Conservation (phyloP, 2,797 vertebrate genomes). For the Gymnoscopelus microlampas region DNA sequence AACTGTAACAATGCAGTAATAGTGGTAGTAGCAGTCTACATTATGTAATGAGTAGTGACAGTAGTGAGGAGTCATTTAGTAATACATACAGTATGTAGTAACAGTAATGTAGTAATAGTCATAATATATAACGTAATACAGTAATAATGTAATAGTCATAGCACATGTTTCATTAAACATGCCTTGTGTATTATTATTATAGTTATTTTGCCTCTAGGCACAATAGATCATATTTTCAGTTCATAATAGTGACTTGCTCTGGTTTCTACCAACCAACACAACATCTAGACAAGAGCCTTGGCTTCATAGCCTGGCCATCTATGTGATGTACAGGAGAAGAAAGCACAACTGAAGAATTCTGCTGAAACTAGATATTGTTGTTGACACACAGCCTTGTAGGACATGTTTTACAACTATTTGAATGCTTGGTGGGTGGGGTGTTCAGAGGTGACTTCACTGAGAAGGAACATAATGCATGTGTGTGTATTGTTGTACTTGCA, state of each 20-base stretch:
- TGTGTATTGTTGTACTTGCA: not conserved
- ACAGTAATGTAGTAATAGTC: no score
- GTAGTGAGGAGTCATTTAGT: no score
- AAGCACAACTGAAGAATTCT: not conserved
- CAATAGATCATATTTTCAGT: not conserved
- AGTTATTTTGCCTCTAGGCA: not conserved
- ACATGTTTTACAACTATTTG: constrained; percentile 1
- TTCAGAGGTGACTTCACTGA: not conserved
- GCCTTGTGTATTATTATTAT: not conserved
- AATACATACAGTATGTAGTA: no score
- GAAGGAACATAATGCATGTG: not conserved
- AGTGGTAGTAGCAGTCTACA: no score
- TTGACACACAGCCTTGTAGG: not conserved
- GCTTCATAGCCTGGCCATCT: no score
- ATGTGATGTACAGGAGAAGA: no score
- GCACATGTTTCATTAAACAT: not conserved
- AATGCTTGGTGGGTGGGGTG: not conserved
- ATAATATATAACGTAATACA: no score
- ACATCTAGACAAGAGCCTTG: no score
- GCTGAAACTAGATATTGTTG: constrained; percentile 3
- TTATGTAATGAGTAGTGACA: no score
- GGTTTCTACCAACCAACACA: no score
- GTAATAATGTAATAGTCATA: not conserved
- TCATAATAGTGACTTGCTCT: no score
- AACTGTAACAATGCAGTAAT: no score